Conservation (phyloP, 2,888 invertebrate genomes). For the Camponotus fellah region DNA sequence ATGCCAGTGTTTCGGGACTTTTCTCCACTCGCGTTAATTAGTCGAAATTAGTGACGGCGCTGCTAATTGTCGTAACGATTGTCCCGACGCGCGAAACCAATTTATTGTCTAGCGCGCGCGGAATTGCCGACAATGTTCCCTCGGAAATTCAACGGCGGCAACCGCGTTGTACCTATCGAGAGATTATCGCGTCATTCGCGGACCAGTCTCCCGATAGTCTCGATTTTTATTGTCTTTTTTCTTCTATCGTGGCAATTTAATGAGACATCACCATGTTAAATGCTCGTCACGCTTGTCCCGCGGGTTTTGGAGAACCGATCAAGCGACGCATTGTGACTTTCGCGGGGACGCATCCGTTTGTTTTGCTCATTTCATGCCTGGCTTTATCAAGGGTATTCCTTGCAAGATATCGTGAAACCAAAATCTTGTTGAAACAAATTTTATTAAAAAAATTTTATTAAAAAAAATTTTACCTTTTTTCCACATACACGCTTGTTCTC, state of each 20-base stretch:
- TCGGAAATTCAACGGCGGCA: conserved; percentile 41
- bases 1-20: conserved; percentile 62
- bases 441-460: neutral
- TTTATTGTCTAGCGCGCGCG: conserved; percentile 71
- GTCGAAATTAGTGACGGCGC: conserved; percentile 72
- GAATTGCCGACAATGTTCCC: conserved; percentile 52
- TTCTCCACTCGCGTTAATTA: conserved; percentile 71
- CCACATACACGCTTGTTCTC: neutral
- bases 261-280: conserved; percentile 62
- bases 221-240: conserved; percentile 39
- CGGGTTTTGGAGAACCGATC: neutral
- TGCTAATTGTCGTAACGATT: conserved; percentile 74
- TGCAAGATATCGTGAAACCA: neutral
- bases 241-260: conserved; percentile 36
- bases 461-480: neutral
- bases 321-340: neutral
- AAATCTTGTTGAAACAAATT: neutral
- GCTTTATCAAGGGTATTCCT: neutral
- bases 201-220: conserved; percentile 48
- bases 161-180: conserved; percentile 18
- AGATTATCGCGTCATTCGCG: conserved; percentile 28
- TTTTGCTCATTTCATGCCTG: neutral
- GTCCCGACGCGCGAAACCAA: conserved; percentile 75
- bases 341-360: neutral
- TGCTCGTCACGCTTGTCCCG: conserved; percentile 65